Conservation (phyloP, 2,797 vertebrate species). For the Clarias platycephalus region DNA sequence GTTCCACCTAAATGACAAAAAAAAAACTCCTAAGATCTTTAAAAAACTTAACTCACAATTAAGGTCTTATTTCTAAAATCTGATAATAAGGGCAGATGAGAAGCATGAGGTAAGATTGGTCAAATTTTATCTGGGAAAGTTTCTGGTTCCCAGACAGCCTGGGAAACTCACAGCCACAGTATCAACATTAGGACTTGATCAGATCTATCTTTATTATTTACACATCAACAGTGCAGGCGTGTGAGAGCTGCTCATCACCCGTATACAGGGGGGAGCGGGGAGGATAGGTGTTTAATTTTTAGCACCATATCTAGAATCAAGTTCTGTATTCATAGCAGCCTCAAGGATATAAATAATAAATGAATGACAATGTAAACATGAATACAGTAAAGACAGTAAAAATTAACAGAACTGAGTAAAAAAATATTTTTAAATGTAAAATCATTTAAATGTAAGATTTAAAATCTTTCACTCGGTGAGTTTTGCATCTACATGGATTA, state of each 20-base stretch:
- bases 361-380: too few relatives aligned
- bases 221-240: slow-evolving; percentile 62
- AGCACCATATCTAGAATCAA: too few relatives aligned
- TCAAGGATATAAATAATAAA: too few relatives aligned
- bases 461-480: too few relatives aligned
- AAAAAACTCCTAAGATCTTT: neutral
- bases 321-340: too few relatives aligned
- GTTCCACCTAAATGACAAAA: neutral
- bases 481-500: too few relatives aligned
- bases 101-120: slow-evolving; percentile 14
- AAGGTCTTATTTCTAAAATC: neutral
- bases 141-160: slow-evolving; percentile 58
- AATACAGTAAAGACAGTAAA: too few relatives aligned
- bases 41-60: neutral
- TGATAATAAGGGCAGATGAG: neutral
- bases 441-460: too few relatives aligned
- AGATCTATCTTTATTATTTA: slow-evolving; percentile 61
- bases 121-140: slow-evolving; percentile 14
- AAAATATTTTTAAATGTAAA: too few relatives aligned
- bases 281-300: too few relatives aligned
- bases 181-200: slow-evolving; percentile 58
- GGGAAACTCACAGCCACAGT: slow-evolving; percentile 46
- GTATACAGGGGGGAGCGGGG: neutral
- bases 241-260: slow-evolving; percentile 29
- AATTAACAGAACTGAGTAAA: too few relatives aligned